Conservation (phyloP, 2,888 invertebrate genomes). For the Schrankia costaestrigalis region DNA sequence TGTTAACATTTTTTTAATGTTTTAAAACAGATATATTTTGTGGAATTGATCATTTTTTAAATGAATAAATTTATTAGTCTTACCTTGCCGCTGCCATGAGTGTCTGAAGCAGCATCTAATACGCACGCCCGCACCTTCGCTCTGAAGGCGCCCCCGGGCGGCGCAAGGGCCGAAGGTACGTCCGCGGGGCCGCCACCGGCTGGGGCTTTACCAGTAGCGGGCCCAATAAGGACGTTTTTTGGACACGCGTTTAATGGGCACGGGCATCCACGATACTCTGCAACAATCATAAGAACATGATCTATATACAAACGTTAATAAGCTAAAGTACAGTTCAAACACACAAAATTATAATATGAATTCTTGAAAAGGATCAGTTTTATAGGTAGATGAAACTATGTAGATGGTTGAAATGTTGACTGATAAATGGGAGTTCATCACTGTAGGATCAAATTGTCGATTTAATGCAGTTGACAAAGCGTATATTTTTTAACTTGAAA, state of each 20-base stretch:
- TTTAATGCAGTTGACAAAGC: too few species aligned
- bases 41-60: background rate
- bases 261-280: slow-evolving; percentile 85
- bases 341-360: too few species aligned
- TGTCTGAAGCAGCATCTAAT: slow-evolving; percentile 61
- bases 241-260: slow-evolving; percentile 97
- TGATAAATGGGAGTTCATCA: too few species aligned
- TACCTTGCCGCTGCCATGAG: slow-evolving; percentile 75
- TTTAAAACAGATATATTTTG: background rate
- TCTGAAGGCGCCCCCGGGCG: slow-evolving; percentile 77
- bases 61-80: background rate
- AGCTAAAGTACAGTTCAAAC: too few species aligned
- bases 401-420: too few species aligned
- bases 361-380: background rate
- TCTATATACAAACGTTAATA: too few species aligned
- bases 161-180: slow-evolving; percentile 60
- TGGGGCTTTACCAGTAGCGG: slow-evolving; percentile 98
- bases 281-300: slow-evolving; percentile 30
- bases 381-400: background rate
- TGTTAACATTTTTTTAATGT: background rate
- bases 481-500: too few species aligned
- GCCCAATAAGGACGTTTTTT: slow-evolving; percentile 99
- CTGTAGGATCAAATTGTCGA: too few species aligned
- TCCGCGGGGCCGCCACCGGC: slow-evolving; percentile 82
- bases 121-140: slow-evolving; percentile 75